Evolutionary conservation across 2,113 vertebrate genomes (phyloP).

Genomic region (Malurus cyaneus): DNA sequence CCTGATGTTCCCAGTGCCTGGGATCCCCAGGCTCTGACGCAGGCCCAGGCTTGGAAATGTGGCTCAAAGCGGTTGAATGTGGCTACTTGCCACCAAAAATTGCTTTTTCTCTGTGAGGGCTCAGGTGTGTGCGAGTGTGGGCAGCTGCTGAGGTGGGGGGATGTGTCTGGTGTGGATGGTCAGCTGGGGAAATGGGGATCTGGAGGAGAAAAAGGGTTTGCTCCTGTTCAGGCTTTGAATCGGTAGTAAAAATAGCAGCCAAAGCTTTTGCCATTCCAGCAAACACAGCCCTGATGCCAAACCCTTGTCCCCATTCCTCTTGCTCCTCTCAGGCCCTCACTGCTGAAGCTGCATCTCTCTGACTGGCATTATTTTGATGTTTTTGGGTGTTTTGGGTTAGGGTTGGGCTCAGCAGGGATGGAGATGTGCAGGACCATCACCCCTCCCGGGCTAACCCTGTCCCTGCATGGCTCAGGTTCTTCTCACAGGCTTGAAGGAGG

Average conservation of each 20-base stretch:
- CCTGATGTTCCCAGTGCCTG: not conserved
- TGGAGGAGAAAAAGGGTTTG: not conserved
- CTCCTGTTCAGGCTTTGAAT: not conserved
- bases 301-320: not conserved
- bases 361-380: not conserved
- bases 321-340: not conserved
- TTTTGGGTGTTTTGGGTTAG: not conserved
- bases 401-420: not conserved
- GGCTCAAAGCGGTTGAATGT: not conserved
- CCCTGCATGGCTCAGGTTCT: not conserved
- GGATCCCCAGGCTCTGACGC: conserved; percentile 1
- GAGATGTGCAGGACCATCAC: not conserved
- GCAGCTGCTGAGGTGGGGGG: not conserved
- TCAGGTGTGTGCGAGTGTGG: not conserved
- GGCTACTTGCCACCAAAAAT: not conserved
- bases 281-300: not conserved
- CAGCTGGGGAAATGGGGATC: not conserved
- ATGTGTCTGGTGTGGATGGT: not conserved
- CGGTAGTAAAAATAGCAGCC: not conserved
- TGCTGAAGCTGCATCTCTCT: not conserved
- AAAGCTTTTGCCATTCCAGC: not conserved
- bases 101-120: not conserved
- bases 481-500: accelerated
- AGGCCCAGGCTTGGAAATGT: not conserved
- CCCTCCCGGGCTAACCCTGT: not conserved